Conservation (phyloP, 1,140 invertebrate species). For the Globodera rostochiensis region DNA sequence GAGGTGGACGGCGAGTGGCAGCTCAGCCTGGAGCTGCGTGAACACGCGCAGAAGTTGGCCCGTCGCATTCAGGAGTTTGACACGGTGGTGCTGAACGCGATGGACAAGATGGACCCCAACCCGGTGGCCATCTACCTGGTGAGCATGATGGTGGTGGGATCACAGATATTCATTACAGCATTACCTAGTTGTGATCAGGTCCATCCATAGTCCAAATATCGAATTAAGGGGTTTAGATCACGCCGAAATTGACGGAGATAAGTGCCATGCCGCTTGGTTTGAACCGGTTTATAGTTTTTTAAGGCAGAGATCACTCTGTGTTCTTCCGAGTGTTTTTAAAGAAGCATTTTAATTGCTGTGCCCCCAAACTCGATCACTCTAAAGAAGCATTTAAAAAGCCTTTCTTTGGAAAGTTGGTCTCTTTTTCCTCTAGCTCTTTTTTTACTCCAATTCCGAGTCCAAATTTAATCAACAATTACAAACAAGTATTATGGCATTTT, state of each 20-base stretch:
- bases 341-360: too few relatives aligned
- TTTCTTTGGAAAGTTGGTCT: background rate
- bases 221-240: too few relatives aligned
- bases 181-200: too few relatives aligned
- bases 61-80: constrained; percentile 31
- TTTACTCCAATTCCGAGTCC: background rate
- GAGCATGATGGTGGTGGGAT: too few relatives aligned
- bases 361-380: too few relatives aligned
- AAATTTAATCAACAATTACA: background rate
- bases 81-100: constrained; percentile 13
- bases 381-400: background rate
- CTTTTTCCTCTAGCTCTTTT: background rate
- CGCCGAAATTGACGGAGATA: too few relatives aligned
- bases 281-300: too few relatives aligned
- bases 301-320: too few relatives aligned
- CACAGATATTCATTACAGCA: too few relatives aligned
- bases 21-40: constrained; percentile 13
- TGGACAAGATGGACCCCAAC: constrained; percentile 29
- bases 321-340: too few relatives aligned
- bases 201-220: too few relatives aligned
- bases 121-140: constrained; percentile 25
- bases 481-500: background rate
- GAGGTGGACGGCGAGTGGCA: background rate
- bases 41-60: constrained; percentile 16
- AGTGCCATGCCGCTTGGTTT: too few relatives aligned